Evolutionary conservation across 1,140 invertebrate species (phyloP).

Genomic region (Aplysia californica): DNA sequence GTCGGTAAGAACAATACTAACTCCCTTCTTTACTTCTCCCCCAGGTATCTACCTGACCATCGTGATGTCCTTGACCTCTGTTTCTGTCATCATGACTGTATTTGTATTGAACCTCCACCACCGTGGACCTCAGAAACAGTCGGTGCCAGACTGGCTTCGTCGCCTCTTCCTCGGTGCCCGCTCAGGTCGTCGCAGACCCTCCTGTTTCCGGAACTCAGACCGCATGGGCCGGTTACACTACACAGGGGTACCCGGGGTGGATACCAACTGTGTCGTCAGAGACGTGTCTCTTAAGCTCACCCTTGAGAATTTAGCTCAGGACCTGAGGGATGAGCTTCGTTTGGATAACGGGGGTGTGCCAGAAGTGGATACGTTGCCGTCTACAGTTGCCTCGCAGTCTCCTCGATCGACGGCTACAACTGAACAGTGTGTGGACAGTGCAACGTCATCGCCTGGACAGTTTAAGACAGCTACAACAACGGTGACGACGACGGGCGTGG

Average conservation of each 20-base stretch:
- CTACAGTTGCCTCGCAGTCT: too few relatives aligned
- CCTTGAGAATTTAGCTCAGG: slow-evolving; percentile 60
- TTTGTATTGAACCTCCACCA: slow-evolving; percentile 66
- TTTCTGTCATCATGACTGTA: slow-evolving; percentile 68
- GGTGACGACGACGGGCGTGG: too few relatives aligned
- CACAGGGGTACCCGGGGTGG: slow-evolving; percentile 9
- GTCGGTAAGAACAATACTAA: too few relatives aligned
- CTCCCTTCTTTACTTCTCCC: too few relatives aligned
- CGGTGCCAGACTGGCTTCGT: slow-evolving; percentile 57
- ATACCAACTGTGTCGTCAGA: slow-evolving; percentile 34
- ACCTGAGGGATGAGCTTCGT: slow-evolving; percentile 53
- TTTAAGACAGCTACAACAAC: too few relatives aligned
- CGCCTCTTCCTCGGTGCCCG: slow-evolving; percentile 46
- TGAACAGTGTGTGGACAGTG: too few relatives aligned
- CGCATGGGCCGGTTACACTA: slow-evolving; percentile 25
- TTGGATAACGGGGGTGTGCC: slow-evolving; percentile 39
- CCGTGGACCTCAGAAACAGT: slow-evolving; percentile 52
- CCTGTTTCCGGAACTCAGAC: neutral
- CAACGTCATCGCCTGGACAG: too few relatives aligned
- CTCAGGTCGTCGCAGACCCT: slow-evolving; percentile 21
- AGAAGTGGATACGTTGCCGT: too few relatives aligned
- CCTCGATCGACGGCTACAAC: too few relatives aligned
- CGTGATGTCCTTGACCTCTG: slow-evolving; percentile 66
- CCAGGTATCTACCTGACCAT: slow-evolving; percentile 67
- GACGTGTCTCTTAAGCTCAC: slow-evolving; percentile 57